Evolutionary conservation across 2,797 vertebrate species (phyloP).

Genomic region (Alcedo quadribrachys): DNA sequence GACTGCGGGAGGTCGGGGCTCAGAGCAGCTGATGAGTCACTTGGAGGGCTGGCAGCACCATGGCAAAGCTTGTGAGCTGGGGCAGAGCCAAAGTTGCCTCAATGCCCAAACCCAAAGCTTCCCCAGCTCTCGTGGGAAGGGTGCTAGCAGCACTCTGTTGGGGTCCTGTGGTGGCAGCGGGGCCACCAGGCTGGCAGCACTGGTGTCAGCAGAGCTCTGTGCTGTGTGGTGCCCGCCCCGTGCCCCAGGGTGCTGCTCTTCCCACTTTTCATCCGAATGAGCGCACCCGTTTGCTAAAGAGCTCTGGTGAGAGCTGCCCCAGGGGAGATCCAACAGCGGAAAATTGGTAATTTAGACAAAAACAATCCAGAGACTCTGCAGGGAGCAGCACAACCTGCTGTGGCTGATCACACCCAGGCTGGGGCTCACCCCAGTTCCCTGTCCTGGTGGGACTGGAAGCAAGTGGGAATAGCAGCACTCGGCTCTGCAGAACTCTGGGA

Average conservation of each 20-base stretch:
- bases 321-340: fast-evolving
- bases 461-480: neutral
- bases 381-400: neutral
- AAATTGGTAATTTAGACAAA: neutral
- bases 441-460: fast-evolving
- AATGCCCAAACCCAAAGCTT: neutral
- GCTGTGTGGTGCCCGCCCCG: fast-evolving
- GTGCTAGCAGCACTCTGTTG: neutral
- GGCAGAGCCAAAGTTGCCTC: neutral
- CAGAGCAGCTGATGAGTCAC: neutral
- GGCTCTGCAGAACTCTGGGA: fast-evolving
- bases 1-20: conserved; percentile 38
- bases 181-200: fast-evolving
- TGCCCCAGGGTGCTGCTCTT: neutral
- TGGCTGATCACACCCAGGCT: neutral
- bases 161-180: fast-evolving
- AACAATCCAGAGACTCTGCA: neutral
- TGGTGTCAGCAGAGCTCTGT: fast-evolving
- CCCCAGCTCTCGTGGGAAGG: fast-evolving
- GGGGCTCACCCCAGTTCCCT: neutral
- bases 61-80: neutral
- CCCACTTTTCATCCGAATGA: neutral
- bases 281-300: neutral
- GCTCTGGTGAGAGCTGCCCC: neutral
- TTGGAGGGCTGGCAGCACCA: neutral